Conservation (phyloP, 2,888 invertebrate genomes). For the Phoronis australis region DNA sequence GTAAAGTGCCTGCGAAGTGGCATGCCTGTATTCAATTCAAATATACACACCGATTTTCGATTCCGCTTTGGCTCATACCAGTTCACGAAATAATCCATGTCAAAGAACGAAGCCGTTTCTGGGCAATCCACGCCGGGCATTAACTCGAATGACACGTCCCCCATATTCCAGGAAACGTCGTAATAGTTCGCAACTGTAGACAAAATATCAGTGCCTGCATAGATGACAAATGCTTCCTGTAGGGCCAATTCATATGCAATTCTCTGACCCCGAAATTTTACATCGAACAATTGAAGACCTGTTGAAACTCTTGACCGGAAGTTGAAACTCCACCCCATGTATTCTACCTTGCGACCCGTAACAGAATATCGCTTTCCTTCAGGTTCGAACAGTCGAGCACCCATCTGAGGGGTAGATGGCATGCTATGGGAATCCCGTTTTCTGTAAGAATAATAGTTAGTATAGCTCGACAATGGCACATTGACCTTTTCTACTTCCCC, state of each 20-base stretch:
- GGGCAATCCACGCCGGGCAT: constrained; percentile 44
- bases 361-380: constrained; percentile 35
- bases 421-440: no score
- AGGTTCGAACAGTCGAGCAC: no score
- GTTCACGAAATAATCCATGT: constrained; percentile 26
- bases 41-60: constrained; percentile 34
- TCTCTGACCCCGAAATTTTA: constrained; percentile 34
- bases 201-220: constrained; percentile 32
- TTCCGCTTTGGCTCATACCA: constrained; percentile 17
- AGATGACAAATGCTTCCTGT: constrained; percentile 34
- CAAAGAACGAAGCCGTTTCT: constrained; percentile 31
- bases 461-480: no score
- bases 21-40: constrained; percentile 32
- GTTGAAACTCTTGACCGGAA: constrained; percentile 28
- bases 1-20: constrained; percentile 40
- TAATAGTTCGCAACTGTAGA: constrained; percentile 25
- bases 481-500: no score
- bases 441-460: no score
- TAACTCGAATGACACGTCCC: constrained; percentile 31
- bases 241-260: constrained; percentile 40
- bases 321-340: constrained; percentile 43
- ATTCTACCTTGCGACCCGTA: constrained; percentile 31
- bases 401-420: no score
- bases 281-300: constrained; percentile 33
- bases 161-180: constrained; percentile 32